Evolutionary conservation across 1,140 invertebrate genomes (phyloP), one percentile per base, ranked within the genome.

Genomic region (Vollenhovia emeryi): DNA sequence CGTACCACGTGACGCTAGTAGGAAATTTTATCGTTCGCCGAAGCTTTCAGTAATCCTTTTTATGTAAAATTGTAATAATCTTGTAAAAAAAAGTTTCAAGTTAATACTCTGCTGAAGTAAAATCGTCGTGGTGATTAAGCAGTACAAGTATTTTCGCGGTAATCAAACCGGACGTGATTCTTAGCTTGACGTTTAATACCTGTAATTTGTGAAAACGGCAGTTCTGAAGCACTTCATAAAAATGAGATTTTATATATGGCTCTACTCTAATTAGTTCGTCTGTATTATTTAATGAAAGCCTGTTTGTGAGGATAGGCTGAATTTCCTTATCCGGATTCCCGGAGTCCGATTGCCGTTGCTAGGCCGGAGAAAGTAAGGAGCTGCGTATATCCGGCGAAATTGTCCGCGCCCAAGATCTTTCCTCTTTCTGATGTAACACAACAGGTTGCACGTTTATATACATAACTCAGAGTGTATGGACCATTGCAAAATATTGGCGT

Each of bases 321-420:
- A 62, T 43, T 66, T 66, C 5, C 60, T 79, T 3, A 24, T 69
- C 64, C 33, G 48, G 21, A 80, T 80, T 59, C 24, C 9, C 36
- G 4, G 36, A 36, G 66, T 59, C 24, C 21, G 21, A 55, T 55
- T n/a, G 30, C 33, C 33, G 60, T 33, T 52, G 15, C 33, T 50
- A 68, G n/a, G 21, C 9, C 18, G 48, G 76, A 82, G 78, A 73
- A 82, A 82, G 78, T 82, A 82, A 71, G n/a, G 78, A 82, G 6
- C 48, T 55, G 76, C 30, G 50, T 82, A 82, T 73, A 82, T 73
- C 50, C 66, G 66, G 57, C 78, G 66, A 82, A 82, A 82, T 59
- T 82, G n/a, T 71, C 40, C 40, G 76, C 76, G 15, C 62, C 33
- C 62, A 52, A 82, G 66, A 40, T 71, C 66, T 57, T 82, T 45